These are phyloP conservation scores for Dreissena rostriformis DNA, from an alignment of 1,140 invertebrate species.

Conservation along the genomic window DNA sequence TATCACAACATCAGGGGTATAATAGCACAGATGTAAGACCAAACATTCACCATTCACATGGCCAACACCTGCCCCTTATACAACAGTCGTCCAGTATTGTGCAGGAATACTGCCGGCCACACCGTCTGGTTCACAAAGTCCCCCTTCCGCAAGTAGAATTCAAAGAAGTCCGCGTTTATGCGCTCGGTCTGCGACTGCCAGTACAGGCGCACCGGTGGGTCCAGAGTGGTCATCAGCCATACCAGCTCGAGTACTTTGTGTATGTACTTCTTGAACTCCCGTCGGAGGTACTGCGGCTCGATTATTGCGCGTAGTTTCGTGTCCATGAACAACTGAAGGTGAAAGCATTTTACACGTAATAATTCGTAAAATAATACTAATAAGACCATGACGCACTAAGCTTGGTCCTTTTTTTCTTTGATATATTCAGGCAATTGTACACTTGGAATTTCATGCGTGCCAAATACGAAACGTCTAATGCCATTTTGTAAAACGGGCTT, in stretches of 20 bases:
- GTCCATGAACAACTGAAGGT: constrained; percentile 46
- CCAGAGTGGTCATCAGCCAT: constrained; percentile 47
- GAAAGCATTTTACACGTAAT: background rate
- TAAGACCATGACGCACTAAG: no score
- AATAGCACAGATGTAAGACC: no score
- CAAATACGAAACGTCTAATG: no score
- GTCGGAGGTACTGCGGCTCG: constrained; percentile 15
- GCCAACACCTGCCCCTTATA: constrained; percentile 18
- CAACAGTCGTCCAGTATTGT: constrained; percentile 44
- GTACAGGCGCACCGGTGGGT: constrained; percentile 40
- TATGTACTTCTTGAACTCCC: constrained; percentile 31
- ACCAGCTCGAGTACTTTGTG: constrained; percentile 28
- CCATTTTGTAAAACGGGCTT: no score
- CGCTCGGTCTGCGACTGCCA: constrained; percentile 46
- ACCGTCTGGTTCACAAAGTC: constrained; percentile 53
- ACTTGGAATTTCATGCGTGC: no score
- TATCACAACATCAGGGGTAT: no score
- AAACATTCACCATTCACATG: no score
- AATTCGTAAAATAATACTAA: no score
- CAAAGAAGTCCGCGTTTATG: constrained; percentile 43
- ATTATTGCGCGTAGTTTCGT: constrained; percentile 41
- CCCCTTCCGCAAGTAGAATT: constrained; percentile 36
- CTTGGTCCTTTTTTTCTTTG: no score
- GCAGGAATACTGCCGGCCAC: constrained; percentile 46
- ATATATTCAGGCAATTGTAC: no score